Percentiles rank a stretch among this genome's conserved stretches.
Evolutionary conservation across 1,140 invertebrate species (phyloP).

Genomic region (Leguminivora glycinivorella): DNA sequence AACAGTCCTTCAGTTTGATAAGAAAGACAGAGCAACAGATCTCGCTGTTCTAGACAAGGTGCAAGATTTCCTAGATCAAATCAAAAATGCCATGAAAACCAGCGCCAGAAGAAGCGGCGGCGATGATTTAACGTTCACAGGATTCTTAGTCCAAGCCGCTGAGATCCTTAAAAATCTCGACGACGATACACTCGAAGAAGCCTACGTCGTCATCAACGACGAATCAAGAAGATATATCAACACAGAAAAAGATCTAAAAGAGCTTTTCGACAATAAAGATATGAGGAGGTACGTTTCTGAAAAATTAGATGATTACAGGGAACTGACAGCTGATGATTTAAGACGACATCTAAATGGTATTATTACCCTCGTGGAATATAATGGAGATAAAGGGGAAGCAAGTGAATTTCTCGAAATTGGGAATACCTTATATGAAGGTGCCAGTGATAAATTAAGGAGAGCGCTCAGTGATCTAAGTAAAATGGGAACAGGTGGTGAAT

Average conservation of each 20-base stretch:
- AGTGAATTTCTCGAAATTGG: slow-evolving; percentile 38
- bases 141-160: slow-evolving; percentile 43
- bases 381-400: slow-evolving; percentile 21
- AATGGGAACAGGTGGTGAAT: slow-evolving; percentile 28
- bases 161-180: slow-evolving; percentile 35
- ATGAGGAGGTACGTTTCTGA: slow-evolving; percentile 36
- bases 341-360: slow-evolving; percentile 35
- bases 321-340: slow-evolving; percentile 24
- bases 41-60: slow-evolving; percentile 48
- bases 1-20: slow-evolving; percentile 56
- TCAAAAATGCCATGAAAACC: slow-evolving; percentile 38
- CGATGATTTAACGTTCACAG: slow-evolving; percentile 33
- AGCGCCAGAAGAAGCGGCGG: slow-evolving; percentile 27
- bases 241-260: slow-evolving; percentile 39
- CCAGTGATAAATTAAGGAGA: slow-evolving; percentile 36
- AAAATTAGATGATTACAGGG: slow-evolving; percentile 36
- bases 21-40: slow-evolving; percentile 38
- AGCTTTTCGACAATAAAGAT: slow-evolving; percentile 37
- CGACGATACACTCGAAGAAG: slow-evolving; percentile 42
- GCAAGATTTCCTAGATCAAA: slow-evolving; percentile 43
- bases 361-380: slow-evolving; percentile 25
- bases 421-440: slow-evolving; percentile 44
- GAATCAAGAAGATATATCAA: slow-evolving; percentile 43
- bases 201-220: slow-evolving; percentile 36
- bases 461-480: slow-evolving; percentile 34